Evolutionary conservation across 2,113 vertebrate species (phyloP).

Genomic region (Ictalurus furcatus): DNA sequence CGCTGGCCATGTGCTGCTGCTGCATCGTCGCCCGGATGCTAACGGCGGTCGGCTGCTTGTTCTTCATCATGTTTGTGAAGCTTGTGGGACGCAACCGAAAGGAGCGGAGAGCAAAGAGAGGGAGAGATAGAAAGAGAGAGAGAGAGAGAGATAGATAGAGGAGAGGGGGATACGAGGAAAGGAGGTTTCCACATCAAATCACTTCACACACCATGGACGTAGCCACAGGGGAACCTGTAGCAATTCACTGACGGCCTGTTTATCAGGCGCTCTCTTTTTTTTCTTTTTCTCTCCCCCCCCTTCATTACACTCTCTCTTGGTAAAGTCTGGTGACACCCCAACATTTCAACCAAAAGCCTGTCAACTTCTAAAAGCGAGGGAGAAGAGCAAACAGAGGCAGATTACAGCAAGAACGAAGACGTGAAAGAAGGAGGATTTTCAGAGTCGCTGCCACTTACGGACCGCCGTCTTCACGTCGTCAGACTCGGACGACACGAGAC

Average conservation of each 20-base stretch:
- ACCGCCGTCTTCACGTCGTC: slow-evolving; percentile 66
- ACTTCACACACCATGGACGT: slow-evolving; percentile 67
- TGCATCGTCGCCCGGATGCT: slow-evolving; percentile 98
- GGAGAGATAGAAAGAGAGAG: not conserved
- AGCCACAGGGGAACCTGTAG: slow-evolving; percentile 49
- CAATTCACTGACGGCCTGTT: slow-evolving; percentile 53
- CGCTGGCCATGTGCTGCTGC: slow-evolving; percentile 96
- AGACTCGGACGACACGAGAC: slow-evolving; percentile 36
- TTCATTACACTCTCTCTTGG: slow-evolving; percentile 60
- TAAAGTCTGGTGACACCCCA: slow-evolving; percentile 55
- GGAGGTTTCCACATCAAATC: slow-evolving; percentile 76
- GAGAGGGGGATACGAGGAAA: slow-evolving; percentile 75
- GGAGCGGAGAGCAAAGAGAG: slow-evolving; percentile 57
- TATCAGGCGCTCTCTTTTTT: slow-evolving; percentile 29
- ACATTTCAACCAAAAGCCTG: slow-evolving; percentile 41
- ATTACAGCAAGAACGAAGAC: slow-evolving; percentile 31
- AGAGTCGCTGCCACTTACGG: slow-evolving; percentile 88
- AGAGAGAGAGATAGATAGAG: slow-evolving; percentile 60
- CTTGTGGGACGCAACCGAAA: slow-evolving; percentile 89
- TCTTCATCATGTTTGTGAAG: slow-evolving; percentile 99
- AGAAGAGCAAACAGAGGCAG: not conserved
- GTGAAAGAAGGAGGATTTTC: slow-evolving; percentile 47
- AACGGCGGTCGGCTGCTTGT: slow-evolving; percentile 96
- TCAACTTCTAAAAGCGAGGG: slow-evolving; percentile 18
- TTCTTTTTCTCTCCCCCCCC: slow-evolving; percentile 8